Conservation (phyloP, 2,797 vertebrate genomes). For the Hyperoplus lanceolatus region DNA sequence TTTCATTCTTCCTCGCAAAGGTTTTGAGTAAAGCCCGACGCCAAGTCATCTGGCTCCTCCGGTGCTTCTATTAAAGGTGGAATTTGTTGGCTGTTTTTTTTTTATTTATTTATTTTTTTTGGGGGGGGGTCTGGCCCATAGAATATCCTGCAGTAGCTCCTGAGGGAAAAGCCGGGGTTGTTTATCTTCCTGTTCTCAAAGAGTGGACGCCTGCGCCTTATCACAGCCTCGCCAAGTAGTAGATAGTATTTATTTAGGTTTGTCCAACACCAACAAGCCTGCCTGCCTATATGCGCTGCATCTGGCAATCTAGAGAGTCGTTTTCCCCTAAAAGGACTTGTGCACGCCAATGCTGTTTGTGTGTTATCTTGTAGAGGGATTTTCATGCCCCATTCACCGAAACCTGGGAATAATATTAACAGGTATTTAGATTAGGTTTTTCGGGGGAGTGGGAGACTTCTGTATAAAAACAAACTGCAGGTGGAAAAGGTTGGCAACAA, state of each 20-base stretch:
- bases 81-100: conserved; percentile 67
- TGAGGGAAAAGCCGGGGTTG: conserved; percentile 68
- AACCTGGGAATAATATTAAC: conserved; percentile 72
- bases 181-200: conserved; percentile 80
- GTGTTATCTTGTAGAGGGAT: conserved; percentile 73
- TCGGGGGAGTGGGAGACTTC: conserved; percentile 2
- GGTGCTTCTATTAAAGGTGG: conserved; percentile 74
- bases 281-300: conserved; percentile 57
- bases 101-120: too few relatives aligned
- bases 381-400: conserved; percentile 51
- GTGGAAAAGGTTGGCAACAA: conserved; percentile 40
- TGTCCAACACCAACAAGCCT: conserved; percentile 49
- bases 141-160: conserved; percentile 66
- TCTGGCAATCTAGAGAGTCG: conserved; percentile 72
- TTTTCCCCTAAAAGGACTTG: conserved; percentile 67
- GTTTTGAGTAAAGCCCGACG: conserved; percentile 65
- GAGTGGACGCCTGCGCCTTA: conserved; percentile 79
- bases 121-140: conserved; percentile 63
- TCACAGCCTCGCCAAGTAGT: conserved; percentile 68
- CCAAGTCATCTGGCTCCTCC: conserved; percentile 66
- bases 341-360: conserved; percentile 61
- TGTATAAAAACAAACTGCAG: conserved; percentile 38
- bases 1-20: conserved; percentile 71
- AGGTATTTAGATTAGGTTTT: conserved; percentile 60
- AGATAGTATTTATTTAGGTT: conserved; percentile 76